These are phyloP conservation scores for Labeo rohita DNA, from an alignment of 2,113 vertebrate species.

Conservation along the genomic window DNA sequence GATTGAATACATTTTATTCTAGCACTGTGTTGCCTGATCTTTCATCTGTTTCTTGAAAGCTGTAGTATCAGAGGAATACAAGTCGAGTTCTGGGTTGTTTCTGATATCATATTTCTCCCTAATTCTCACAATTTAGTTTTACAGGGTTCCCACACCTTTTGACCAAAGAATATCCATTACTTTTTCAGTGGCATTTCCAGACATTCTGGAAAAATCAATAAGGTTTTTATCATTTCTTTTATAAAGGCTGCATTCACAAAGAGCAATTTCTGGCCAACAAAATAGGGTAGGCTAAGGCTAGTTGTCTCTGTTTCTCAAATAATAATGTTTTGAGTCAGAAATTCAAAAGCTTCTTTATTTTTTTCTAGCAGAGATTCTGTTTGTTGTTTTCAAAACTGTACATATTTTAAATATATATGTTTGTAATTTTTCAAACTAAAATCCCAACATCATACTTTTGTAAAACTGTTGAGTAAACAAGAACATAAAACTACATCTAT, in stretches of 20 bases:
- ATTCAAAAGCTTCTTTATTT: not conserved
- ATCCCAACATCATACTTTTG: not conserved
- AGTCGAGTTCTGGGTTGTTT: conserved; percentile 16
- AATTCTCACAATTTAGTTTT: not conserved
- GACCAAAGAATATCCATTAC: conserved; percentile 2
- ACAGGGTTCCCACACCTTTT: not conserved
- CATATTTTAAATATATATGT: not conserved
- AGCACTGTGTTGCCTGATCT: conserved; percentile 24
- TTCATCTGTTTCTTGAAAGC: conserved; percentile 36
- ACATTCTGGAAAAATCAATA: not conserved
- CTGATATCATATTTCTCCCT: conserved; percentile 4
- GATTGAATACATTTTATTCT: conserved; percentile 34
- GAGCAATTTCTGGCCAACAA: conserved; percentile 3
- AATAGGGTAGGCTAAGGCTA: not conserved
- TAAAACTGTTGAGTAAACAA: not conserved
- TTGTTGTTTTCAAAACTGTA: not conserved
- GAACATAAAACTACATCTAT: too few species aligned
- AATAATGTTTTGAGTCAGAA: not conserved
- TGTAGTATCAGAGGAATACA: conserved; percentile 22
- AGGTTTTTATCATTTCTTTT: not conserved
- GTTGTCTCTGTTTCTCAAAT: not conserved
- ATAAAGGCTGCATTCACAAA: not conserved
- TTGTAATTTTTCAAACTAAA: not conserved
- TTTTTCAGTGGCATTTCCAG: not conserved
- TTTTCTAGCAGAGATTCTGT: not conserved